Conservation (phyloP, 2,888 invertebrate species). For the Therioaphis trifolii region DNA sequence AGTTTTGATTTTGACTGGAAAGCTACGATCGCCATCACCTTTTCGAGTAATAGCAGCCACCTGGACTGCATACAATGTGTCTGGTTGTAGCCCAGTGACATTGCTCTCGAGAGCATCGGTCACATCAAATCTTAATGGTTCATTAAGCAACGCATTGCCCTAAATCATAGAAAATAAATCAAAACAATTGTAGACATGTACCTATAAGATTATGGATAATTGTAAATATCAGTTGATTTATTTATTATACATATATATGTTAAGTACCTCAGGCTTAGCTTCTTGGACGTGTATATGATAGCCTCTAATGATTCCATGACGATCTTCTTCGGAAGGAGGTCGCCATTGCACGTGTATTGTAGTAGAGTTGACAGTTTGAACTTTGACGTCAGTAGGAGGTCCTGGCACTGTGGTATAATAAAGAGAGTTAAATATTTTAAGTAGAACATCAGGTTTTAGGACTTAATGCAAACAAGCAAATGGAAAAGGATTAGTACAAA, state of each 20-base stretch:
- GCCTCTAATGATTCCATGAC: slow-evolving; percentile 94
- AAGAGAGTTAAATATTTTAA: slow-evolving; percentile 33
- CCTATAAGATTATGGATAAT: too few relatives aligned
- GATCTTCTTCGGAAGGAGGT: slow-evolving; percentile 88
- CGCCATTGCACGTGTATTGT: slow-evolving; percentile 95
- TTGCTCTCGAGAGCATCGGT: slow-evolving; percentile 84
- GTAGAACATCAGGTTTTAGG: neutral
- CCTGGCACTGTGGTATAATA: slow-evolving; percentile 86
- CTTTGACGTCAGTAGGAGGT: slow-evolving; percentile 93
- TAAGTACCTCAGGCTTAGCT: slow-evolving; percentile 71
- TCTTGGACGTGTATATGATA: slow-evolving; percentile 97
- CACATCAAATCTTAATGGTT: slow-evolving; percentile 88
- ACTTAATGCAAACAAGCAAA: slow-evolving; percentile 45
- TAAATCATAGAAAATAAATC: neutral
- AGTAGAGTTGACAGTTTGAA: slow-evolving; percentile 92
- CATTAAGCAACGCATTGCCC: slow-evolving; percentile 78
- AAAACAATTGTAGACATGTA: neutral
- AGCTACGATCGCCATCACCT: slow-evolving; percentile 94
- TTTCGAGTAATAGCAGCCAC: slow-evolving; percentile 96
- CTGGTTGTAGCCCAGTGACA: slow-evolving; percentile 91
- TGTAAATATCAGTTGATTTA: too few relatives aligned
- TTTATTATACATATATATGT: neutral
- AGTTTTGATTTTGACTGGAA: slow-evolving; percentile 86
- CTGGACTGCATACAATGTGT: slow-evolving; percentile 92
- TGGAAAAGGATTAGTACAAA: slow-evolving; percentile 39